Percentiles rank a stretch among this genome's conserved stretches.
Conservation (phyloP, 2,888 invertebrate genomes). For the Merodon equestris region DNA sequence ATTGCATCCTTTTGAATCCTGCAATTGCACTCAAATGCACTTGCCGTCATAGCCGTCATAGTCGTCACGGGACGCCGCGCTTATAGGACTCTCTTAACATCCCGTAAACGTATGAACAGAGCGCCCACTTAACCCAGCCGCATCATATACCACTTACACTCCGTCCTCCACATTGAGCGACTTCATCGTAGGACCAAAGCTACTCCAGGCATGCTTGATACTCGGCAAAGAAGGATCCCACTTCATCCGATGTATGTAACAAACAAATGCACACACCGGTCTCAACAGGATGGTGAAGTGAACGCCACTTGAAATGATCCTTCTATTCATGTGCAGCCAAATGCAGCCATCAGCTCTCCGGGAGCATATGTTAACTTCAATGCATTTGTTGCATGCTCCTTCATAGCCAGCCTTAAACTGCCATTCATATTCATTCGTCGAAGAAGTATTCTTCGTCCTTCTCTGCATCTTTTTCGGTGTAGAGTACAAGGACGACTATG, state of each 20-base stretch:
- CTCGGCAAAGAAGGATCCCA: slow-evolving; percentile 39
- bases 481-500: slow-evolving; percentile 21
- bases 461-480: too few relatives aligned
- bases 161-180: too few relatives aligned
- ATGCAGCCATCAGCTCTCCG: slow-evolving; percentile 46
- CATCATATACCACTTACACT: background rate
- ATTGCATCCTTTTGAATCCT: slow-evolving; percentile 58
- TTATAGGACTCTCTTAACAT: slow-evolving; percentile 51
- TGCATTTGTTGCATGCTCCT: slow-evolving; percentile 62
- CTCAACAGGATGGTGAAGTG: slow-evolving; percentile 18
- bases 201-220: too few relatives aligned
- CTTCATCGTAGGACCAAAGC: too few relatives aligned
- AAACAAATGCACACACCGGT: slow-evolving; percentile 1
- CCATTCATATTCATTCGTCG: slow-evolving; percentile 34
- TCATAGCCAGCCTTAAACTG: slow-evolving; percentile 24
- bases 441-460: slow-evolving; percentile 27
- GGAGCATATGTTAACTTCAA: slow-evolving; percentile 50
- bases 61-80: slow-evolving; percentile 46
- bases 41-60: slow-evolving; percentile 30
- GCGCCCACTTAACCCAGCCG: slow-evolving; percentile 52
- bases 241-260: slow-evolving; percentile 28
- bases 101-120: slow-evolving; percentile 35
- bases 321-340: slow-evolving; percentile 57
- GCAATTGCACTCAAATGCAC: slow-evolving; percentile 67
- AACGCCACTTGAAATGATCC: slow-evolving; percentile 36